Base-by-base conservation (phyloP, 2,113 vertebrate genomes). In the human region DNA sequence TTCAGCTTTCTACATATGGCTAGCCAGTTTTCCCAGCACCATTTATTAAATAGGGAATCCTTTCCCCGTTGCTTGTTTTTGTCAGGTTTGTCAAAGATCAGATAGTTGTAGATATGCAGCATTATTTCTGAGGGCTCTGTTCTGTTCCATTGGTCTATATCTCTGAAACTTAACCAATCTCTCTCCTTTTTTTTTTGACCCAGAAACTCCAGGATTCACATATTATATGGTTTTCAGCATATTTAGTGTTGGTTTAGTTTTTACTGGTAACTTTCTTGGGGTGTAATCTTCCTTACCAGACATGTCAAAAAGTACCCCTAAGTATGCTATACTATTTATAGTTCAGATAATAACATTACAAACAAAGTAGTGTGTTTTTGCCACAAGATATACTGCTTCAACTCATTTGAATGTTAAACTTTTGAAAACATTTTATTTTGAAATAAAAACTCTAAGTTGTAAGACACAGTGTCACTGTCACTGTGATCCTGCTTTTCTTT, bases 361-460 rank as follows among this genome's bases (percentile, higher is more conserved):
- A 57, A 87, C 8, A 94, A 78, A 32, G 22, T n/a, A 52, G 11
- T 43, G 12, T 55, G 32, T 52, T 92, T 70, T 11, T 32, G 18
- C 23, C 18, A 22, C 32, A 59, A 50, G 4, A 88, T 55, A 40
- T 14, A 43, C 7, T 40, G 11, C 13, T 91, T 72, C 55, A 93
- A 78, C 1, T 45, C 8, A 80, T 57, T 55, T 91, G 32, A 84
- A 27, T 61, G 59, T n/a, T 93, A 43, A 86, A 43, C 1, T 20
- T 89, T 68, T 92, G 82, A 92, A 92, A 97, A 76, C 6, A 35
- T 45, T 14, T 52, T 1, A 45, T 14, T 95, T 94, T 73, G 23
- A 96, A 92, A 91, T 90, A 75, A 55, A 82, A 25, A 18, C 27
- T 61, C n/a, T 88, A 61, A n/a, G 72, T 96, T 97, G 18, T 79